Conservation (phyloP, 2,888 invertebrate species). For the Tachina lurida region DNA sequence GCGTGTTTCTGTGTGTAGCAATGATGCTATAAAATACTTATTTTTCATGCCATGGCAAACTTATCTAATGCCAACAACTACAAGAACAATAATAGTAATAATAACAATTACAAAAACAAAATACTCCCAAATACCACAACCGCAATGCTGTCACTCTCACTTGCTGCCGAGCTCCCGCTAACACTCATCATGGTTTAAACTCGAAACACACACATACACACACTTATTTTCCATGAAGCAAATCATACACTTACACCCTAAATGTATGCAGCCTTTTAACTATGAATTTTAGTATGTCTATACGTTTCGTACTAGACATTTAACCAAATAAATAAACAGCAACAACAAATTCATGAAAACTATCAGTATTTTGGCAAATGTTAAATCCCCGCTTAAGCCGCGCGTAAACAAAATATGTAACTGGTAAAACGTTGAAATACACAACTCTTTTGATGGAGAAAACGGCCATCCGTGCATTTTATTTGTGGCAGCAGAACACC, state of each 20-base stretch:
- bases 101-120: conserved; percentile 44
- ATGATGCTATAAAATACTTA: conserved; percentile 61
- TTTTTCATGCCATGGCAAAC: conserved; percentile 48
- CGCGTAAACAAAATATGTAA: conserved; percentile 53
- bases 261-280: conserved; percentile 44
- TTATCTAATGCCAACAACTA: conserved; percentile 63
- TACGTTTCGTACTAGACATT: conserved; percentile 48
- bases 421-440: conserved; percentile 37
- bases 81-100: conserved; percentile 40
- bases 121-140: conserved; percentile 69
- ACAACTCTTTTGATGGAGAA: conserved; percentile 1
- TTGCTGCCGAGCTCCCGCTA: conserved; percentile 70
- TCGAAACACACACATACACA: conserved; percentile 18
- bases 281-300: conserved; percentile 27
- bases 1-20: conserved; percentile 17
- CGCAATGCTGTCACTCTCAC: conserved; percentile 76
- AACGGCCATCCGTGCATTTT: conserved; percentile 48
- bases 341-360: conserved; percentile 55
- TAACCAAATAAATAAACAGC: conserved; percentile 71
- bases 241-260: conserved; percentile 2
- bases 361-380: conserved; percentile 70
- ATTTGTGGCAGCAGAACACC: conserved; percentile 12
- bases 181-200: conserved; percentile 46
- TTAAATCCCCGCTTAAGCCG: conserved; percentile 56
- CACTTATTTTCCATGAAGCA: background rate